phyloP scores from a whole-genome alignment of 2,888 invertebrate genomes.

The Galerucella pusilla region DNA sequence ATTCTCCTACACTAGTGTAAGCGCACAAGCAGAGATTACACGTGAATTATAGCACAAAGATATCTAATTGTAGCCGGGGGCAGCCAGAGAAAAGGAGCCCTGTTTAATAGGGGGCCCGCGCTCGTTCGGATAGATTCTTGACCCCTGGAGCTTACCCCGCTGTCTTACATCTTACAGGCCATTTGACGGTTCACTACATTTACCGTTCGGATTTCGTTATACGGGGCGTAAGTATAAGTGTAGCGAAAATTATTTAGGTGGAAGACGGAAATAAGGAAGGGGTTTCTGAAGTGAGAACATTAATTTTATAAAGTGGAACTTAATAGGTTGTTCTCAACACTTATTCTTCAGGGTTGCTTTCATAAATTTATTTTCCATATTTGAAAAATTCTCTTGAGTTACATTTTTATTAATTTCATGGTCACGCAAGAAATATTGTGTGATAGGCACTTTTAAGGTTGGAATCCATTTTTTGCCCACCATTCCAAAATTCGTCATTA shows the following conservation, averaged over 20 bases:
- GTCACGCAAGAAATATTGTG: too few relatives aligned
- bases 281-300: not conserved
- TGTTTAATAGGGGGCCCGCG: constrained; percentile 15
- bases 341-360: not conserved
- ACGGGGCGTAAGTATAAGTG: constrained; percentile 45
- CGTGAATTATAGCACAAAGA: constrained; percentile 71
- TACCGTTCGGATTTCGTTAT: constrained; percentile 61
- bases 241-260: constrained; percentile 22
- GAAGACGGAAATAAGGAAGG: not conserved
- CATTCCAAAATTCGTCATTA: too few relatives aligned
- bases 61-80: constrained; percentile 66
- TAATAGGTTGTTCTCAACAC: not conserved
- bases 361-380: not conserved
- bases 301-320: not conserved
- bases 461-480: too few relatives aligned
- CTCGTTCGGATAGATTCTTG: constrained; percentile 53
- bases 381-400: too few relatives aligned
- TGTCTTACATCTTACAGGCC: constrained; percentile 60
- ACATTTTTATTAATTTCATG: too few relatives aligned
- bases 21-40: constrained; percentile 67
- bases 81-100: constrained; percentile 48
- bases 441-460: too few relatives aligned
- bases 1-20: constrained; percentile 43
- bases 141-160: constrained; percentile 54
- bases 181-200: constrained; percentile 66